Conservation (phyloP, 2,797 vertebrate species). For the Anguilla obscura region DNA sequence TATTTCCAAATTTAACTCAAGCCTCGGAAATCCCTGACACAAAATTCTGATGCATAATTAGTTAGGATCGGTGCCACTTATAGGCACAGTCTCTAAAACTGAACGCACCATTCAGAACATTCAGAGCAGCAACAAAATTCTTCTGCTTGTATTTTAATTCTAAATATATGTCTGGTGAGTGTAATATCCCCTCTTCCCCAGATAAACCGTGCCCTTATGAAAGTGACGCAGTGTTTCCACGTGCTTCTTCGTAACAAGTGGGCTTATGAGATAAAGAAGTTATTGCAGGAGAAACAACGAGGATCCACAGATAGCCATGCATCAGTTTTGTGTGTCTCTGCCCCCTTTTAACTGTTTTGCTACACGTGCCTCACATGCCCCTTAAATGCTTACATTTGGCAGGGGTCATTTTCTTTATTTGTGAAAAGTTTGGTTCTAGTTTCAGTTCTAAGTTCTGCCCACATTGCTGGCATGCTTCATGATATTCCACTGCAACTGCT, state of each 20-base stretch:
- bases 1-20: constrained; percentile 11
- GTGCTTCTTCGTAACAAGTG: not conserved
- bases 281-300: not conserved
- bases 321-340: not conserved
- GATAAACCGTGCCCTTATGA: not conserved
- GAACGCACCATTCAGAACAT: not conserved
- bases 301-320: not conserved
- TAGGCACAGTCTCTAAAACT: constrained; percentile 4
- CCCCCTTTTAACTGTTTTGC: not conserved
- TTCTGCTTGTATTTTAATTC: not conserved
- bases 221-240: not conserved
- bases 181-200: not conserved
- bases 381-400: not conserved
- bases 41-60: not conserved
- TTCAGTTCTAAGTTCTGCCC: not conserved
- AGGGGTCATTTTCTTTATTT: not conserved
- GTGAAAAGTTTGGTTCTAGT: too few relatives aligned
- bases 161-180: not conserved
- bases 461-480: not conserved
- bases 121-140: not conserved
- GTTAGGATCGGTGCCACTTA: not conserved
- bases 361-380: not conserved
- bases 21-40: not conserved
- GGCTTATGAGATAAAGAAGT: not conserved
- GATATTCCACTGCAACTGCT: not conserved